Conservation (phyloP, 1,140 invertebrate species). For the Brachionus paranguensis region DNA sequence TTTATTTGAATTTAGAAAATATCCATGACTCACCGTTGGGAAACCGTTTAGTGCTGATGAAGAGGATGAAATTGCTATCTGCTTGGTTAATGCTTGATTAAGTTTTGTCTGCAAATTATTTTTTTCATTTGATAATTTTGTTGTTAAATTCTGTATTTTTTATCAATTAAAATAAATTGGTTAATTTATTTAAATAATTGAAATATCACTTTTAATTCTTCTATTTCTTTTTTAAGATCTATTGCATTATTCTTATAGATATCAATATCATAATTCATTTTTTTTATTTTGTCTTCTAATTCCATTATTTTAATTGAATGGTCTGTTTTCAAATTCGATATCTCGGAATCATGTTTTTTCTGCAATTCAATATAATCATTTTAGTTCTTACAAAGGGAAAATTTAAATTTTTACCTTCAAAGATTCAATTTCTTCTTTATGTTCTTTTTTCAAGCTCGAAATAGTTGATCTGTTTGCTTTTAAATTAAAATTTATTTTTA, state of each 20-base stretch:
- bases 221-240: neutral
- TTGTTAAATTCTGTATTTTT: neutral
- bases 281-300: neutral
- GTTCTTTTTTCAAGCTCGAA: neutral
- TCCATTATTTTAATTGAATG: neutral
- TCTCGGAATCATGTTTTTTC: conserved; percentile 21
- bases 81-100: neutral
- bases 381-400: too few species aligned
- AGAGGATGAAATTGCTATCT: neutral
- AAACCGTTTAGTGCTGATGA: neutral
- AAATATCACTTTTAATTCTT: conserved; percentile 12
- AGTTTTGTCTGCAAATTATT: neutral
- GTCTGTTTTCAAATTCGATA: neutral
- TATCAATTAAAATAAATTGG: neutral
- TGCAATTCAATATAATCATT: neutral
- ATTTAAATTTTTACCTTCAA: neutral
- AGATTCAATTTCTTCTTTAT: neutral
- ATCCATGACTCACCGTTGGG: neutral
- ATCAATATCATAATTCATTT: conserved; percentile 16
- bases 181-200: neutral
- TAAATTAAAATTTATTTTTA: neutral
- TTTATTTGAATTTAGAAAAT: neutral
- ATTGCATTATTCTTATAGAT: neutral
- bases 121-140: neutral
- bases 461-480: neutral